phyloP scores from a whole-genome alignment of 2,797 vertebrate genomes.

The Galagoides demidoff region DNA sequence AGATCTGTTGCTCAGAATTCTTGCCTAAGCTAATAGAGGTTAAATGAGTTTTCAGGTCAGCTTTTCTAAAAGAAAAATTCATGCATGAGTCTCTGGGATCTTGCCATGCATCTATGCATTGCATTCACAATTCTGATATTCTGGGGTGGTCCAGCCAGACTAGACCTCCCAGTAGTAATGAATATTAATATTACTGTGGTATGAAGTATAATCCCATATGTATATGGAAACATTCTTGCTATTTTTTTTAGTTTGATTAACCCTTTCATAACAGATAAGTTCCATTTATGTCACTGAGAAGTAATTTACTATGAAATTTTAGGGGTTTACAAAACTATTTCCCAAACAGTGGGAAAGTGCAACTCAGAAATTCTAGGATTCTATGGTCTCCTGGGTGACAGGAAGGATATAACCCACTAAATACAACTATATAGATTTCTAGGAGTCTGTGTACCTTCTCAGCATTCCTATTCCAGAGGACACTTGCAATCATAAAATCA shows the following conservation, averaged over 20 bases:
- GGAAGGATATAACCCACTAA: neutral
- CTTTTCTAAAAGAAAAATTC: neutral
- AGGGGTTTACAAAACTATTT: neutral
- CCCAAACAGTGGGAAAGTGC: neutral
- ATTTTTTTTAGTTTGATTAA: conserved; percentile 38
- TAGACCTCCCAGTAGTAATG: neutral
- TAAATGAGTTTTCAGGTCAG: conserved; percentile 11
- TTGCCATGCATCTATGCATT: neutral
- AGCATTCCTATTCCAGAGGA: neutral
- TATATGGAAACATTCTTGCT: neutral
- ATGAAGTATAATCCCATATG: neutral
- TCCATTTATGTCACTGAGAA: neutral
- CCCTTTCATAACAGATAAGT: neutral
- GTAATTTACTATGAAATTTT: neutral
- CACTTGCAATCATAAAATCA: neutral
- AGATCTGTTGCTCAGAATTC: neutral
- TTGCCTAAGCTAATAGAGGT: neutral
- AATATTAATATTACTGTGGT: neutral
- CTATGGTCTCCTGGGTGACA: neutral
- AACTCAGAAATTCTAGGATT: neutral
- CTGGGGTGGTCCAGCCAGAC: neutral
- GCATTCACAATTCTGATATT: neutral
- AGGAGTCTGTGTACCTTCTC: neutral
- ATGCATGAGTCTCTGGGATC: neutral
- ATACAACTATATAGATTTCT: neutral